Percentiles rank a stretch among this genome's conserved stretches.
Evolutionary conservation across 2,797 vertebrate species (phyloP).

Genomic region (Schizopygopsis pylzovi): DNA sequence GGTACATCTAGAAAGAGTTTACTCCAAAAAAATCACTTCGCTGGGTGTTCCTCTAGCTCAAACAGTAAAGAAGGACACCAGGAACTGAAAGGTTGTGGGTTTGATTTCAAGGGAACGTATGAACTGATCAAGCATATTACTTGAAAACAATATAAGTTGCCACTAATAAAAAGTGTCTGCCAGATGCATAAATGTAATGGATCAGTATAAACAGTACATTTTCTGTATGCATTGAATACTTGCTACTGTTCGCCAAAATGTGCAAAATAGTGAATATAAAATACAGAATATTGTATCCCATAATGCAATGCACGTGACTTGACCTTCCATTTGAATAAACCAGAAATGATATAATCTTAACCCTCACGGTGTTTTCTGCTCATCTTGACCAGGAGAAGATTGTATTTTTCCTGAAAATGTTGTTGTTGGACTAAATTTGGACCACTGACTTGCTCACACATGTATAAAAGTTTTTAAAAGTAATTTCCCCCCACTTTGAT

Average conservation of each 20-base stretch:
- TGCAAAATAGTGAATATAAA: background rate
- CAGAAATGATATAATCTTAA: background rate
- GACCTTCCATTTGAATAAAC: background rate
- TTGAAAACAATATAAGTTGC: background rate
- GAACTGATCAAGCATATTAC: background rate
- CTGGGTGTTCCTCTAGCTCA: background rate
- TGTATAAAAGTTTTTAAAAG: too few relatives aligned
- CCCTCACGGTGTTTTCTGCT: background rate
- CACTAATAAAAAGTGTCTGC: background rate
- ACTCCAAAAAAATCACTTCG: background rate
- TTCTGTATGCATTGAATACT: background rate
- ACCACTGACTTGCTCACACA: background rate
- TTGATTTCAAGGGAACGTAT: background rate
- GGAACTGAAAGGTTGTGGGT: background rate
- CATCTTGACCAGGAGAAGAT: background rate
- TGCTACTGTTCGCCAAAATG: background rate
- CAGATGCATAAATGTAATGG: background rate
- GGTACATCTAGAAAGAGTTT: background rate
- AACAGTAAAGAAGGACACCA: background rate
- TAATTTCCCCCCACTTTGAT: too few relatives aligned
- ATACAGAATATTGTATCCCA: background rate
- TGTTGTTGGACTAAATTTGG: background rate
- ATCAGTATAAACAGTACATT: background rate
- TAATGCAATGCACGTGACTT: background rate
- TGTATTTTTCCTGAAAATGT: background rate